Evolutionary conservation across 2,113 vertebrate genomes (phyloP).

Genomic region (Morphnarchus princeps): DNA sequence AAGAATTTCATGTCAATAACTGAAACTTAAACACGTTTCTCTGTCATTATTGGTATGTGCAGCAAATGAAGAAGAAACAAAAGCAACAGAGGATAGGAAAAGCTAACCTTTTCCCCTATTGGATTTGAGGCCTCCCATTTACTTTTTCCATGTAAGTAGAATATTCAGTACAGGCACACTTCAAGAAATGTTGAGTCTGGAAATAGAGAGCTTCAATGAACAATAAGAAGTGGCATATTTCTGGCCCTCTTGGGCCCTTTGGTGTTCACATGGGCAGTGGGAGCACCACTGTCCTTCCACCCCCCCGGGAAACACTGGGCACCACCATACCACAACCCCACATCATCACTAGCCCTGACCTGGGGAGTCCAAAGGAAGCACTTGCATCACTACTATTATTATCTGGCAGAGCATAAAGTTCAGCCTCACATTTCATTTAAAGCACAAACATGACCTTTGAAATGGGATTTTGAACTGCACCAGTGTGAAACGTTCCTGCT

Average conservation of each 20-base stretch:
- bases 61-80: background rate
- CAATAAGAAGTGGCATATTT: background rate
- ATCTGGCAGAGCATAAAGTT: background rate
- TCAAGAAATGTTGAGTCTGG: background rate
- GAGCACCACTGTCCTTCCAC: background rate
- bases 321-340: background rate
- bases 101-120: background rate
- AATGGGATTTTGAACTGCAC: background rate
- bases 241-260: background rate
- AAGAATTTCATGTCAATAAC: background rate
- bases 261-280: background rate
- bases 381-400: background rate
- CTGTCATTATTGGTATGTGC: background rate
- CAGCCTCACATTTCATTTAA: background rate
- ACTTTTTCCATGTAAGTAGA: background rate
- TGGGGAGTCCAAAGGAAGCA: background rate
- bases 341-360: background rate
- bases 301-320: background rate
- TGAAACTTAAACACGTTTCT: background rate
- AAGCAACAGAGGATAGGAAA: background rate
- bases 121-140: background rate
- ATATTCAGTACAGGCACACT: background rate
- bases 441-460: slow-evolving; percentile 17
- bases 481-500: background rate
- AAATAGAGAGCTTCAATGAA: background rate